Conservation (phyloP, 1,140 invertebrate genomes). For the Chironomus striatipennis region DNA sequence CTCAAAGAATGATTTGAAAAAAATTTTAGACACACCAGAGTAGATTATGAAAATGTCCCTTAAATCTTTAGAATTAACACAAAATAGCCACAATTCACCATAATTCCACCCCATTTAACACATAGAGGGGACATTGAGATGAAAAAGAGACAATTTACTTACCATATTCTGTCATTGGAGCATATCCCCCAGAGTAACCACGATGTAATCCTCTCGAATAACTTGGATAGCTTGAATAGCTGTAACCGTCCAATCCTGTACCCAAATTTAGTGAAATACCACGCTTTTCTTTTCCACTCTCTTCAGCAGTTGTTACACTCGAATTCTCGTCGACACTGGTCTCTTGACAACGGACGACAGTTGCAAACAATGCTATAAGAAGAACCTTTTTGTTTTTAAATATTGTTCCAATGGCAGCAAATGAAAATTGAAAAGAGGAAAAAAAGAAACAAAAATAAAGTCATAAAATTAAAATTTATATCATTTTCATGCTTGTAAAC, state of each 20-base stretch:
- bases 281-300: neutral
- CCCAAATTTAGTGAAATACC: neutral
- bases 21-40: no score
- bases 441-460: slow-evolving; percentile 21
- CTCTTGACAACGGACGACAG: neutral
- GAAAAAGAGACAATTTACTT: neutral
- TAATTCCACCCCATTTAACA: no score
- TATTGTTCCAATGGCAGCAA: no score
- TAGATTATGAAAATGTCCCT: no score
- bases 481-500: slow-evolving; percentile 10
- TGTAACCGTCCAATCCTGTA: neutral
- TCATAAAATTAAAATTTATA: slow-evolving; percentile 24
- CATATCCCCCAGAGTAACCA: no score
- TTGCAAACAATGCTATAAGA: neutral
- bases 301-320: neutral
- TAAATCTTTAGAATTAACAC: no score
- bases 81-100: no score
- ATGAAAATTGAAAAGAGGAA: neutral
- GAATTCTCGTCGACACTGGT: neutral
- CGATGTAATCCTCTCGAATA: neutral
- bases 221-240: neutral
- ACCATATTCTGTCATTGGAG: neutral
- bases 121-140: no score
- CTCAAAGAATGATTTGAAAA: no score
- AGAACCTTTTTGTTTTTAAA: neutral